Base-by-base conservation (phyloP, 2,888 invertebrate species). In the Cyaniris semiargus region DNA sequence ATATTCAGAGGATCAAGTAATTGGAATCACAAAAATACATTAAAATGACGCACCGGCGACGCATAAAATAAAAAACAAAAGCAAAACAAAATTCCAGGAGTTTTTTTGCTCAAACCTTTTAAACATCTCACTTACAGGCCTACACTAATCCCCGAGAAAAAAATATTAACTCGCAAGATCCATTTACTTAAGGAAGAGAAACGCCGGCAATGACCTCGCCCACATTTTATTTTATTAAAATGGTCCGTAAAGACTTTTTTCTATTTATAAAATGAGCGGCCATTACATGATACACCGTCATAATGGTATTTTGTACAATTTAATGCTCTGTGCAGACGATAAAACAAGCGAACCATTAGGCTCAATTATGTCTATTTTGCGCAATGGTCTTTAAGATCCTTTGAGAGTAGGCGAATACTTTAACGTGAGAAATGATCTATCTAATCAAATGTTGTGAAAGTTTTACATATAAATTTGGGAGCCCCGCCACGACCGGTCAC, bases 111-210 rank as follows among this genome's bases (percentile, higher is more conserved):
- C 78, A 80, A 81, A 80, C 81, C 79, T 83, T 85, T 86, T 86
- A 86, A 87, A 86, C 85, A 80, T 86, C 86, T 89, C 88, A 80
- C 82, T 82, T 86, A 86, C 87, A 82, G 78, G 78, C 83, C 85
- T 86, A 87, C 88, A 86, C 85, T 85, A 85, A 85, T 85, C 84
- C 83, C 76, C 76, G 76, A 74, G 78, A 78, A 80, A 82, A 80
- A 80, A 74, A 74, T 74, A 74, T 74, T 48, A 74, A 74, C 74
- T 74, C 23, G 74, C 44, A n/a, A 74, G 15, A 74, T 74, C 74
- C 74, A 74, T 74, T 74, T 74, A 74, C 74, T 74, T 74, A 74
- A 74, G 74, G 23, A 74, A 74, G 74, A 74, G 53, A 53, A 74
- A 74, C 74, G 53, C 7, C 74, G 74, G 23, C 74, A 48, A 74